phyloP scores from a whole-genome alignment of 2,113 vertebrate genomes.

The Silurus asotus region DNA sequence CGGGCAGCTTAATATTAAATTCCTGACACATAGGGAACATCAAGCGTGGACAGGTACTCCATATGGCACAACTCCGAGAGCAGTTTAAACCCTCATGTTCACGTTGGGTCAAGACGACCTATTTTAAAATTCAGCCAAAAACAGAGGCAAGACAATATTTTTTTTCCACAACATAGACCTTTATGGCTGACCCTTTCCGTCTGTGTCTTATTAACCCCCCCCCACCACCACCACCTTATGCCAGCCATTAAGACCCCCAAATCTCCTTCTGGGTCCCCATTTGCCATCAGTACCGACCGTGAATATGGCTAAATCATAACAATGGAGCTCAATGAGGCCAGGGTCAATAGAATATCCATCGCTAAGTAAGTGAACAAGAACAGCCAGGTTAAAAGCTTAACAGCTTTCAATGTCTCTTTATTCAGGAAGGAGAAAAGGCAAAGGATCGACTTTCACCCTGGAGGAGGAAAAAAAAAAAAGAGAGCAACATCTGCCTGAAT shows the following conservation, averaged over 20 bases:
- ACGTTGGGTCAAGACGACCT: constrained; percentile 18
- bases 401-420: not conserved
- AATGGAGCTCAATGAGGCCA: not conserved
- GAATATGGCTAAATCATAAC: not conserved
- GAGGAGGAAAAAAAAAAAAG: constrained; percentile 1
- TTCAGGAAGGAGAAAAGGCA: not conserved
- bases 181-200: not conserved
- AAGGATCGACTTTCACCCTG: constrained; percentile 37
- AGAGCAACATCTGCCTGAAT: constrained; percentile 31
- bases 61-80: constrained; percentile 23
- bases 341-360: constrained; percentile 1
- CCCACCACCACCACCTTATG: no score
- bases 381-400: not conserved
- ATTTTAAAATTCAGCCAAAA: not conserved
- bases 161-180: not conserved
- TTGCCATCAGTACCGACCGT: not conserved
- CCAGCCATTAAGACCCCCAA: no score
- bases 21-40: constrained; percentile 32
- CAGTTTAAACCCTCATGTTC: constrained; percentile 28
- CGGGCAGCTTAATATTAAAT: constrained; percentile 45
- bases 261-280: not conserved
- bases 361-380: constrained; percentile 9
- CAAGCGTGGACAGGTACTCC: constrained; percentile 30
- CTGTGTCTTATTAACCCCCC: not conserved
- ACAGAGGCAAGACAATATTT: not conserved